A percentile compares a stretch with the other conserved stretches of the same genome.
Conservation (phyloP, 2,797 vertebrate genomes). For the Lacerta agilis region DNA sequence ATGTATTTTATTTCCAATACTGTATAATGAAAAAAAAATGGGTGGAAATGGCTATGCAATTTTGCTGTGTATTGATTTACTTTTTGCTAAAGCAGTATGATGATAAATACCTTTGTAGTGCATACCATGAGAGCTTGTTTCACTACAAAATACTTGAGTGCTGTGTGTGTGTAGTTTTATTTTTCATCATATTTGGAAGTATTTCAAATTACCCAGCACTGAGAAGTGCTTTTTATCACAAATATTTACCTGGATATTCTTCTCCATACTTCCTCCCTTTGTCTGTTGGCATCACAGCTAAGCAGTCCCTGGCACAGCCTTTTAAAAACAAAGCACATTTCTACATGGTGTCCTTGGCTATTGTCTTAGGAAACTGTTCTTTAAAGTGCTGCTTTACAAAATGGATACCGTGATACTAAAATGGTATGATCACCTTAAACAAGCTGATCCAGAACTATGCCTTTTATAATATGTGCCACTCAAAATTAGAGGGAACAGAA, state of each 20-base stretch:
- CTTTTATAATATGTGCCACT: neutral
- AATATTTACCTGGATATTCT: conserved; percentile 30
- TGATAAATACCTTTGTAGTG: neutral
- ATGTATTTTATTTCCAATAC: neutral
- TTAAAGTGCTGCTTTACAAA: conserved; percentile 6
- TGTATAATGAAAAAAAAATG: neutral
- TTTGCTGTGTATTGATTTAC: neutral
- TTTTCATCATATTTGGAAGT: conserved; percentile 5
- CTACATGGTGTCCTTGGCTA: neutral
- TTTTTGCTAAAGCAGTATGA: neutral
- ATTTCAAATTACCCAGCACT: conserved; percentile 53
- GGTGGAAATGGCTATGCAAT: neutral
- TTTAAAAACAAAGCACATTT: neutral
- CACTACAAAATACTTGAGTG: conserved; percentile 1
- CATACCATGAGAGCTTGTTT: neutral
- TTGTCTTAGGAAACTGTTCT: neutral
- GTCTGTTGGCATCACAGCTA: conserved; percentile 23
- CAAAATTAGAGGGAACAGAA: neutral
- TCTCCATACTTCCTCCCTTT: conserved; percentile 20
- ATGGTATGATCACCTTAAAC: neutral
- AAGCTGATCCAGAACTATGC: neutral
- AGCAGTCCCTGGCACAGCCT: conserved; percentile 14
- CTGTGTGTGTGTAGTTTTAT: conserved; percentile 45
- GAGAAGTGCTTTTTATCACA: conserved; percentile 23
- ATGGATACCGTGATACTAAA: neutral